phyloP scores from a whole-genome alignment of 2,797 vertebrate species.

The Podargus strigoides region DNA sequence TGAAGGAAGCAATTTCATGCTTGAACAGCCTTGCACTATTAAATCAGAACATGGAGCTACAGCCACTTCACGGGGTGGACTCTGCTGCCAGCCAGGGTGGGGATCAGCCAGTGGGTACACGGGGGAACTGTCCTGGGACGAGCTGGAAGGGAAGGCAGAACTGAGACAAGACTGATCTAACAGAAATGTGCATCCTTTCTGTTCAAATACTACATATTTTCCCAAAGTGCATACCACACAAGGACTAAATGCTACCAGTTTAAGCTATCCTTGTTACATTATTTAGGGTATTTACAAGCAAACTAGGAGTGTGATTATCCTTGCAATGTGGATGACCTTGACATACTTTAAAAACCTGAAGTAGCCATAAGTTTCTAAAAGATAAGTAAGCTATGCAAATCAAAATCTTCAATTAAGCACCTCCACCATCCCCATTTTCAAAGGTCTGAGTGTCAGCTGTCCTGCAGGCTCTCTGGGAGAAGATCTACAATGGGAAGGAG shows the following conservation, averaged over 20 bases:
- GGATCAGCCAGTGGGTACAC: not conserved
- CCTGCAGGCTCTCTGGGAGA: not conserved
- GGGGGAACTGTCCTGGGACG: not conserved
- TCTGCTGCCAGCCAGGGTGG: not conserved
- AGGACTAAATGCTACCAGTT: not conserved
- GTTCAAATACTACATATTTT: not conserved
- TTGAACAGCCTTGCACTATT: conserved; percentile 19
- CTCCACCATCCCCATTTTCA: not conserved
- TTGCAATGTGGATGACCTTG: not conserved
- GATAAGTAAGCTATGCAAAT: not conserved
- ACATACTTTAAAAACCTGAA: not conserved
- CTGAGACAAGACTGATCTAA: fast-evolving
- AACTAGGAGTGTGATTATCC: not conserved
- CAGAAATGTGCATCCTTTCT: not conserved
- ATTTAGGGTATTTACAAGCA: not conserved
- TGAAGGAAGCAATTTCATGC: conserved; percentile 54
- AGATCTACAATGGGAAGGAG: fast-evolving
- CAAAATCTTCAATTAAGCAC: not conserved
- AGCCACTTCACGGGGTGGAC: not conserved
- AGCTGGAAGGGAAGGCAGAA: not conserved
- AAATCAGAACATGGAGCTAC: conserved; percentile 33
- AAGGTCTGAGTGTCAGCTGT: not conserved
- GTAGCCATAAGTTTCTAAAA: fast-evolving
- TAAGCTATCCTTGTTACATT: not conserved
- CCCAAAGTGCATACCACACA: fast-evolving